Evolutionary conservation across 1,140 invertebrate species (phyloP), one percentile per base, ranked within the genome.

Genomic region (Leucophenga varia): DNA sequence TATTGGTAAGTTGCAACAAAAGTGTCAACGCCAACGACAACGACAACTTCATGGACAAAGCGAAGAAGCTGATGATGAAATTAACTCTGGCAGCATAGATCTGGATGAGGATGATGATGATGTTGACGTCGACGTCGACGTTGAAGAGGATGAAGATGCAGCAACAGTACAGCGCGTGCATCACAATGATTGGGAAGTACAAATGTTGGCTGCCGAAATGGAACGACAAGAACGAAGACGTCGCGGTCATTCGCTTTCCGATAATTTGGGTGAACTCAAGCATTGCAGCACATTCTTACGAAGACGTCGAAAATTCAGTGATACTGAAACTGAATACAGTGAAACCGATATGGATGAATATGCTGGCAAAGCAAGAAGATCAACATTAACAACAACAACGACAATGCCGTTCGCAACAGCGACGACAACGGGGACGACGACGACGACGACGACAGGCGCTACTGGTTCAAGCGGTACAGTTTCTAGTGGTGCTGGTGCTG

Each of bases 141-240:
- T 45, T 18, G 20, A 14, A 1, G 17, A 50, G 7, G 41, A n/a
- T 40, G 28, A 30, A 28, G 44, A 9, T 13, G 44, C 28, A 30
- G 36, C 10, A n/a, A 38, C 21, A 14, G 41, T 39, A 10, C 37
- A 48, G 28, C 32, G 47, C n/a, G 41, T 54, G 1, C 43, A 57
- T 35, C 47, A 44, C 55, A 72, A 73, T 55, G 84, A 90, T 52
- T 90, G 88, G 88, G 88, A 91, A 70, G 82, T 89, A 0, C 79
- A 84, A 59, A 86, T 90, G 85, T 72, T 90, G 17, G 87, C 86
- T 0, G 79, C 86, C 42, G 83, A 89, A 59, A 78, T 90, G 53
- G 85, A 87, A 41, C 79, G 79, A 56, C 79, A 73, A 57, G 82
- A 80, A 67, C 79, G 76, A 28, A 5, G 63, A 1, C 68, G 61